These are phyloP conservation scores for Nephrotoma guestfalica DNA, from an alignment of 2,888 invertebrate species.

Conservation along the genomic window DNA sequence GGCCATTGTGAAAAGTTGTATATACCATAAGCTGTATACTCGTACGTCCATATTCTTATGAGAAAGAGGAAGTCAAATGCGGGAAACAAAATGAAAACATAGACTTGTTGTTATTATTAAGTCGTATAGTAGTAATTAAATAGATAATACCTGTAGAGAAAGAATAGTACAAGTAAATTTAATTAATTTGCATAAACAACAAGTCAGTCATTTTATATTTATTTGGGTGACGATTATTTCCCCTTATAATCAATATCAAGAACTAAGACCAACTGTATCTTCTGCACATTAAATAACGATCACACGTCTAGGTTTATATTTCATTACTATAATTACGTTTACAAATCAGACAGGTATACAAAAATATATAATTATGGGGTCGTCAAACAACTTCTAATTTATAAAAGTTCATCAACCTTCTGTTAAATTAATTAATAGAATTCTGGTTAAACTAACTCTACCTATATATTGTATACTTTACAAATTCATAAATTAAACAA, in stretches of 20 bases:
- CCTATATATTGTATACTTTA: neutral
- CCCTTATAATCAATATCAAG: too few species aligned
- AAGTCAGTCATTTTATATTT: neutral
- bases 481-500: neutral
- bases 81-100: neutral
- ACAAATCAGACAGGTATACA: neutral
- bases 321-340: neutral
- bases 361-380: neutral
- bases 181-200: neutral
- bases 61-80: neutral
- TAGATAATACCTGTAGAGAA: neutral
- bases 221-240: neutral
- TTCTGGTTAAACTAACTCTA: neutral
- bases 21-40: neutral
- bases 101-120: neutral
- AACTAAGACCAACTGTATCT: neutral
- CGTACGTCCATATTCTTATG: neutral
- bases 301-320: neutral
- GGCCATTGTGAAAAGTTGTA: neutral
- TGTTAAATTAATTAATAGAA: neutral
- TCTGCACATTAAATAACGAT: neutral
- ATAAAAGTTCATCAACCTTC: neutral
- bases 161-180: neutral
- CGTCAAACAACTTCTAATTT: neutral
- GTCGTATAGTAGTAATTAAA: neutral